Base-by-base conservation (phyloP, 2,888 invertebrate genomes). In the Chesias legatella region DNA sequence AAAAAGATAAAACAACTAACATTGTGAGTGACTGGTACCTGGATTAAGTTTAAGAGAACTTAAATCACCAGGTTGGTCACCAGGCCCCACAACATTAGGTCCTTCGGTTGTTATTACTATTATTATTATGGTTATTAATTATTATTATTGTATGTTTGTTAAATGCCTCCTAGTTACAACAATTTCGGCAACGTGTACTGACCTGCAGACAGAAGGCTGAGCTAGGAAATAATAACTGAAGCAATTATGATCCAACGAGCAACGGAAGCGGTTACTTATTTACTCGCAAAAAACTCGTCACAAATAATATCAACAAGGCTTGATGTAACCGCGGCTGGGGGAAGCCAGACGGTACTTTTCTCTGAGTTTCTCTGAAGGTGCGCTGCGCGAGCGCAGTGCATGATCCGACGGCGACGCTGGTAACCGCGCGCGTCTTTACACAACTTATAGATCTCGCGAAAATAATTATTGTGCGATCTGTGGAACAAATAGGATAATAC, bases 291-390 rank as follows among this genome's bases (percentile, higher is more conserved):
- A 66, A 66, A 53, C 33, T 46, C 47, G 51, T 54, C 48, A 56
- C 53, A 58, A 68, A 67, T 63, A 73, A 68, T 65, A 65, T 56
- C 56, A 62, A 60, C 33, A 17, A 45, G 26, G 67, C 73, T 76
- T 81, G 82, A 85, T 84, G 84, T 85, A 86, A 86, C 74, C 67
- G 60, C 67, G 65, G 56, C 64, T 62, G 70, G 73, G 74, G 72
- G 45, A 36, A 36, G 28, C 22, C 37, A 23, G 32, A 41, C 41
- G 44, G 71, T 67, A 75, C 83, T 78, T 84, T 85, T 84, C 86
- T 81, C 81, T 77, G 69, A 81, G 83, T 86, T 84, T 84, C 85
- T 73, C 84, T 47, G 46, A 43, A 49, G 43, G 49, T 51, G 65
- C 73, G 70, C 75, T 51, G 65, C 73, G 70, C 75, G 55, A 63